Percentiles rank a stretch among this genome's conserved stretches.
phyloP scores from a whole-genome alignment of 2,797 vertebrate species.

The Sebastes dallii region DNA sequence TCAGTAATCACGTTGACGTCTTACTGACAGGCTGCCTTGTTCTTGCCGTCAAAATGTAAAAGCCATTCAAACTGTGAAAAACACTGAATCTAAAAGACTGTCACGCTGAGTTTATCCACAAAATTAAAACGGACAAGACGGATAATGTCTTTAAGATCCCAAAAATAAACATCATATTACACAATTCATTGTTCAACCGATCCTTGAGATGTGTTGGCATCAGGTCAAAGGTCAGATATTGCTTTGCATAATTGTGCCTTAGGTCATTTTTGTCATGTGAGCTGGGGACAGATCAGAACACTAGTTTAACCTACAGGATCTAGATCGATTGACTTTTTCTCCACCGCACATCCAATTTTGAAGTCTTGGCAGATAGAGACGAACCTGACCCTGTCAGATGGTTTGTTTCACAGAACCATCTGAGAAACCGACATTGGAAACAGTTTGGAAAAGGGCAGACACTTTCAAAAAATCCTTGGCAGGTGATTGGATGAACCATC shows the following conservation, averaged over 20 bases:
- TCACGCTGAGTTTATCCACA: not conserved
- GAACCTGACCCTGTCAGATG: no score
- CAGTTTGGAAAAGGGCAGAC: no score
- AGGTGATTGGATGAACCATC: no score
- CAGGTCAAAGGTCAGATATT: not conserved
- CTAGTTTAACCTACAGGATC: not conserved
- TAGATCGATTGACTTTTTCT: not conserved
- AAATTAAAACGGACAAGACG: not conserved
- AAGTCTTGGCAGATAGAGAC: not conserved
- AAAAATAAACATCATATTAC: not conserved
- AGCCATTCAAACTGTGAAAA: not conserved
- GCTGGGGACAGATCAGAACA: not conserved
- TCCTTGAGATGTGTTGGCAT: not conserved
- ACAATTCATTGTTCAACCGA: not conserved
- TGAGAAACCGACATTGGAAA: no score
- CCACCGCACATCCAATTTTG: not conserved
- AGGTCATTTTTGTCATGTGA: not conserved
- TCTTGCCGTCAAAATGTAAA: not conserved
- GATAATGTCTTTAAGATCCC: no score
- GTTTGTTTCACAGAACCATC: no score
- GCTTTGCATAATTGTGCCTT: not conserved
- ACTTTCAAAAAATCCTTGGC: no score
- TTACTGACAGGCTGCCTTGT: not conserved
- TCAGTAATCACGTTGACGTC: not conserved
- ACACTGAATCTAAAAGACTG: not conserved